Evolutionary conservation across 92 coral and sea anemone species (phyloP).

Genomic region (Siderastrea radians): DNA sequence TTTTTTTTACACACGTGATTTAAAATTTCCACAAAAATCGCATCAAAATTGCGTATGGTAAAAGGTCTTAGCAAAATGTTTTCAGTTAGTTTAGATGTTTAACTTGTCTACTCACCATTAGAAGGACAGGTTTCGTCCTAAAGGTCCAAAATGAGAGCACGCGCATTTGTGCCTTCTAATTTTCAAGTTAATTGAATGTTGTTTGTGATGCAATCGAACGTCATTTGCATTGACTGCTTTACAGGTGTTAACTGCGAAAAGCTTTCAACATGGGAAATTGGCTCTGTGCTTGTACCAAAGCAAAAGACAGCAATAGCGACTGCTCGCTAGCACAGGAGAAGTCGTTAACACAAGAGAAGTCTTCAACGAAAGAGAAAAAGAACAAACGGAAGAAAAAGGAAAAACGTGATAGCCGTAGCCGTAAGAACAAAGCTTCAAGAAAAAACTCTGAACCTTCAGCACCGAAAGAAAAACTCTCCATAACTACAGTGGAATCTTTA

Average conservation of each 20-base stretch:
- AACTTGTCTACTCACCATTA: too few relatives aligned
- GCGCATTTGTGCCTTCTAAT: constrained; percentile 30
- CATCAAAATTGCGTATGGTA: too few relatives aligned
- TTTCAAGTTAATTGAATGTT: not conserved
- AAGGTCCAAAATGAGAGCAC: not conserved
- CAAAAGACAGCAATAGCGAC: not conserved
- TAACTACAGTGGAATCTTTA: constrained; percentile 13
- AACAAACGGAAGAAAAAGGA: not conserved
- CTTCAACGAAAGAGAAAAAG: not conserved
- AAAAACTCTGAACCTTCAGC: not conserved
- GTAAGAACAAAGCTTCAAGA: not conserved
- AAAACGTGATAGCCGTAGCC: not conserved
- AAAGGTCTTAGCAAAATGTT: too few relatives aligned
- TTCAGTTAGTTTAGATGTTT: too few relatives aligned
- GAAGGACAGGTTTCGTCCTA: too few relatives aligned
- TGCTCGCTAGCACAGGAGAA: not conserved
- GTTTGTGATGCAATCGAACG: constrained; percentile 21
- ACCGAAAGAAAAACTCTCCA: constrained; percentile 2
- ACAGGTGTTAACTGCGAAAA: not conserved
- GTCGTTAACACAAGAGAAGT: not conserved
- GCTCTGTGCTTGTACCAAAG: not conserved
- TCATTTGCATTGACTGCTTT: not conserved
- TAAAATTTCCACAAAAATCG: too few relatives aligned
- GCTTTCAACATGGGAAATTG: constrained; percentile 27
- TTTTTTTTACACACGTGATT: too few relatives aligned